Evolutionary conservation across 53 echinoderm and acorn worm species (phyloP).

Genomic region (Arbacia lixula): DNA sequence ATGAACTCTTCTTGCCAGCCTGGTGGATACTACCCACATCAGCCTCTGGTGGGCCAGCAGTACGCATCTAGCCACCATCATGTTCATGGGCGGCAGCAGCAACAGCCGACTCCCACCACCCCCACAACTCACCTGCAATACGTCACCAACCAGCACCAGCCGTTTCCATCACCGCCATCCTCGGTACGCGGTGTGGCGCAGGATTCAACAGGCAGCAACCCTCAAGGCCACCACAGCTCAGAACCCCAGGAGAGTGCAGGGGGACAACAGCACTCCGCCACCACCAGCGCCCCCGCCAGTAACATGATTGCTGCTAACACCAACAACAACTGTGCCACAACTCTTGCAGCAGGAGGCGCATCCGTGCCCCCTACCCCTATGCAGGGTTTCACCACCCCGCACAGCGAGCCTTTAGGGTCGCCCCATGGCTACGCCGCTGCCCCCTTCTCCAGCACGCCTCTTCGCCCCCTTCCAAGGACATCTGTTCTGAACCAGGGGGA

Average conservation of each 20-base stretch:
- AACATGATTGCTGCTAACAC: neutral
- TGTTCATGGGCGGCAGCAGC: too few species aligned
- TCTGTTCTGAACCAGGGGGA: neutral
- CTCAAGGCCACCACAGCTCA: too few species aligned
- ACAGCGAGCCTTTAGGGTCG: too few species aligned
- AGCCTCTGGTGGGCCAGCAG: neutral
- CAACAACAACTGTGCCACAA: neutral
- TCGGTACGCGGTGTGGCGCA: neutral
- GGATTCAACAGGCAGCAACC: neutral
- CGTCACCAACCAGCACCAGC: neutral
- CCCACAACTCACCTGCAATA: conserved; percentile 1
- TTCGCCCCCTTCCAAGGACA: conserved; percentile 24
- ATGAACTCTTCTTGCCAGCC: neutral
- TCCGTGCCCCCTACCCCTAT: too few species aligned
- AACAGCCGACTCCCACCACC: too few species aligned
- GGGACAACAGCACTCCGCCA: neutral
- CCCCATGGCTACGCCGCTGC: neutral
- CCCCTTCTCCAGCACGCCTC: conserved; percentile 66
- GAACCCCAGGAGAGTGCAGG: too few species aligned
- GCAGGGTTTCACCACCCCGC: neutral
- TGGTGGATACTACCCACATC: neutral
- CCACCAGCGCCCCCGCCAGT: neutral
- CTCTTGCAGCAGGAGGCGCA: conserved; percentile 14
- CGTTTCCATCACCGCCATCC: neutral
- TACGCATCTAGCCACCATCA: neutral